Percentiles rank a stretch among this genome's conserved stretches.
Conservation (phyloP, 1,140 invertebrate genomes). For the Drosophila sulfurigaster region DNA sequence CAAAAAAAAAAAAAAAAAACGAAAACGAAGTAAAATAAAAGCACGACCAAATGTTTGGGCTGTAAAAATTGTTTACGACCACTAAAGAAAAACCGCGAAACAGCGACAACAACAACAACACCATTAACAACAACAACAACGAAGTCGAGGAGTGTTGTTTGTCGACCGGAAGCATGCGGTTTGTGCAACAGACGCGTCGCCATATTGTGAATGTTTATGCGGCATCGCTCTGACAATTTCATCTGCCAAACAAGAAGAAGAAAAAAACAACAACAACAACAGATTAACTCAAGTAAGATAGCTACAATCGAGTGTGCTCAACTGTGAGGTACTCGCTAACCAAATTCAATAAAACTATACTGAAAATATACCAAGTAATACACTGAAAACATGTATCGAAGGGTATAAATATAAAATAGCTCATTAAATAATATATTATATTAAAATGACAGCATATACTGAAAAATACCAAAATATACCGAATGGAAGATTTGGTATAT, state of each 20-base stretch:
- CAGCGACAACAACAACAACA: conserved; percentile 44
- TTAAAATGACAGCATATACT: no score
- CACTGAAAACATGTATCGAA: no score
- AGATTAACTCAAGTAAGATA: no score
- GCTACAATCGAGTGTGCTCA: no score
- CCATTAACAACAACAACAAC: no score
- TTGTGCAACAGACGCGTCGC: conserved; percentile 52
- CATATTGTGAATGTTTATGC: conserved; percentile 76
- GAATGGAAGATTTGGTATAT: no score
- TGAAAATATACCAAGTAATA: no score
- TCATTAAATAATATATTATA: no score
- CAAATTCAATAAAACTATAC: no score
- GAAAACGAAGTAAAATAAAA: conserved; percentile 36
- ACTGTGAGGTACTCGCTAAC: no score
- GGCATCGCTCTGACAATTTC: conserved; percentile 59
- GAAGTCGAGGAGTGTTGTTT: conserved; percentile 17
- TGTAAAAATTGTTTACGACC: conserved; percentile 81
- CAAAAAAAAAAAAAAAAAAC: conserved; percentile 36
- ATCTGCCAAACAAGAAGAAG: conserved; percentile 28
- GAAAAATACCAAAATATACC: no score
- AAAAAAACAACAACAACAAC: neutral
- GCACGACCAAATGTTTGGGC: conserved; percentile 71
- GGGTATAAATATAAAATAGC: no score
- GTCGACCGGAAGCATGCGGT: conserved; percentile 53
- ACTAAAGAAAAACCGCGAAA: conserved; percentile 76